Evolutionary conservation across 1,140 invertebrate species (phyloP).

Genomic region (Thalassaphorura encarpata): DNA sequence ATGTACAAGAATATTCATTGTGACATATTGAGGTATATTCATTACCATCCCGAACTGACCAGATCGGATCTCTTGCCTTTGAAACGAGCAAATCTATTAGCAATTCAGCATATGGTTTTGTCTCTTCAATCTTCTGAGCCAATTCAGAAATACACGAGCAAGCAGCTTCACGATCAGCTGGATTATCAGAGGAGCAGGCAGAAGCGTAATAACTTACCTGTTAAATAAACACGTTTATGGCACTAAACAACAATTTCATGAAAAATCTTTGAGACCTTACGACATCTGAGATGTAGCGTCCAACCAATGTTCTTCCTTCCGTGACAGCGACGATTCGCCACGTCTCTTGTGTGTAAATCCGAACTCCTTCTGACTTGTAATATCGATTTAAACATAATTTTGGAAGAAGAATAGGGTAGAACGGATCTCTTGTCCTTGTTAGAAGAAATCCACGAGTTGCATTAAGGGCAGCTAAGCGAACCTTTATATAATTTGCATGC

Average conservation of each 20-base stretch:
- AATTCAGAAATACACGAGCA: slow-evolving; percentile 51
- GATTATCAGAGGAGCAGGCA: no score
- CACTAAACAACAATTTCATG: no score
- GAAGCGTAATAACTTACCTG: no score
- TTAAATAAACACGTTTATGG: no score
- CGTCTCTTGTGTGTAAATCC: slow-evolving; percentile 49
- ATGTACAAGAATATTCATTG: slow-evolving; percentile 11
- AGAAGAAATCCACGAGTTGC: slow-evolving; percentile 45
- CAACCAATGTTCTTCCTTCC: slow-evolving; percentile 43
- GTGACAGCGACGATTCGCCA: slow-evolving; percentile 44
- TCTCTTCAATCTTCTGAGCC: slow-evolving; percentile 42
- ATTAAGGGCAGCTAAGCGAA: slow-evolving; percentile 44
- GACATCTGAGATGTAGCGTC: slow-evolving; percentile 43
- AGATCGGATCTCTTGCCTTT: slow-evolving; percentile 49
- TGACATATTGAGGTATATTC: not conserved
- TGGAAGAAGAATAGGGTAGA: slow-evolving; percentile 44
- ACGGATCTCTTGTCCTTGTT: slow-evolving; percentile 40
- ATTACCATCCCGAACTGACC: slow-evolving; percentile 50
- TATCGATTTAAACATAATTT: slow-evolving; percentile 49
- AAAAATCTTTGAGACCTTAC: slow-evolving; percentile 35
- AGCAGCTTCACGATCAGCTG: slow-evolving; percentile 46
- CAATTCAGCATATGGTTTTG: slow-evolving; percentile 37
- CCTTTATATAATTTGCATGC: slow-evolving; percentile 33
- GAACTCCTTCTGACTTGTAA: slow-evolving; percentile 49
- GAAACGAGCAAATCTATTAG: slow-evolving; percentile 42